Percentiles rank a stretch among this genome's conserved stretches.
Evolutionary conservation across 2,888 invertebrate genomes (phyloP).

Genomic region (Standfussiana lucernea): DNA sequence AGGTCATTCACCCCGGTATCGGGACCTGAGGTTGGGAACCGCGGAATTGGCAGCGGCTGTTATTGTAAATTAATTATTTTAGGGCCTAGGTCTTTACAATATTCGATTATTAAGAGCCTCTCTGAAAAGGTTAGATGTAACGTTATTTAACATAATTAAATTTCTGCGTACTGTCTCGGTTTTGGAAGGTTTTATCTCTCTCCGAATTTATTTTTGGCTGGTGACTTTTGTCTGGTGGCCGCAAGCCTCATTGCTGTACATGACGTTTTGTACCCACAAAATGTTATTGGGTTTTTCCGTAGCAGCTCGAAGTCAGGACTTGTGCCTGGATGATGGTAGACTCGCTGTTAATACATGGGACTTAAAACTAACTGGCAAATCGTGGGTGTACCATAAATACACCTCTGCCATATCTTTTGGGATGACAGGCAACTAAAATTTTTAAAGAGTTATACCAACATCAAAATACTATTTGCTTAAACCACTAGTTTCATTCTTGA

Average conservation of each 20-base stretch:
- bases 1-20: conserved; percentile 21
- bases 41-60: conserved; percentile 5
- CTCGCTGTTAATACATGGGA: neutral
- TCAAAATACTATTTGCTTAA: neutral
- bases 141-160: neutral
- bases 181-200: neutral
- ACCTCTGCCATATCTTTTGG: neutral
- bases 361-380: neutral
- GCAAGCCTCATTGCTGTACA: neutral
- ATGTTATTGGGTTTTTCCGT: neutral
- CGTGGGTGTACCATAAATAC: neutral
- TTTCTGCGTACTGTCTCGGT: neutral
- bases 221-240: neutral
- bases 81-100: neutral
- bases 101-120: conserved; percentile 3
- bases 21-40: conserved; percentile 5
- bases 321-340: neutral
- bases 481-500: neutral
- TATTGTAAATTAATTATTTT: conserved; percentile 19
- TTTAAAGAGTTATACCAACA: neutral
- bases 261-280: neutral
- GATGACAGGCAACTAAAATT: neutral
- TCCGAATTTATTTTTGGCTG: neutral
- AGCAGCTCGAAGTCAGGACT: neutral
- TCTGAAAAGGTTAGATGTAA: neutral